These are phyloP conservation scores for Avahi laniger DNA, from an alignment of 2,797 vertebrate species.

Conservation along the genomic window DNA sequence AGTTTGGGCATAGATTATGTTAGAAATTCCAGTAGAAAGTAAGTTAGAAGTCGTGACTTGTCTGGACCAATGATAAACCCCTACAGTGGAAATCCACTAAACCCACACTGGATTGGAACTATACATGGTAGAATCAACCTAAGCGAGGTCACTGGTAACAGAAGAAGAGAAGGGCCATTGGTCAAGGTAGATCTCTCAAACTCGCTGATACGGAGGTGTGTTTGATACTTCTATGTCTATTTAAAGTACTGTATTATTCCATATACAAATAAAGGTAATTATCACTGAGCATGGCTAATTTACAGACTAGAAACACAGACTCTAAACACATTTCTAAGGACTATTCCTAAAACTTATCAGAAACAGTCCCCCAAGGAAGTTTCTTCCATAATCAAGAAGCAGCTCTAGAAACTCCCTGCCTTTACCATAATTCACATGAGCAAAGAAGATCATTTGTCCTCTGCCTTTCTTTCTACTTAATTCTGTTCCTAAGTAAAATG, in stretches of 20 bases:
- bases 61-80: not conserved
- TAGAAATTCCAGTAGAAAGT: not conserved
- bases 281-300: not conserved
- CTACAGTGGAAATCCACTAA: not conserved
- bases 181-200: not conserved
- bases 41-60: not conserved
- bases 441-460: not conserved
- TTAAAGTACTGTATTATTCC: not conserved
- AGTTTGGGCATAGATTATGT: not conserved
- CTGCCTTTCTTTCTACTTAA: not conserved
- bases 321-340: not conserved
- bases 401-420: not conserved
- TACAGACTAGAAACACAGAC: not conserved
- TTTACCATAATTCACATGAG: not conserved
- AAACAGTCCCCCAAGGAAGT: not conserved
- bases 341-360: not conserved
- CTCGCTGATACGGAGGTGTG: not conserved
- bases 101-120: not conserved
- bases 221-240: not conserved
- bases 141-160: not conserved
- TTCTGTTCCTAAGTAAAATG: not conserved
- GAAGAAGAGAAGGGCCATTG: not conserved
- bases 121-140: not conserved
- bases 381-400: not conserved
- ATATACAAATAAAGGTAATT: not conserved